Evolutionary conservation across 2,797 vertebrate species (phyloP).

Genomic region (Peromyscus attwateri): DNA sequence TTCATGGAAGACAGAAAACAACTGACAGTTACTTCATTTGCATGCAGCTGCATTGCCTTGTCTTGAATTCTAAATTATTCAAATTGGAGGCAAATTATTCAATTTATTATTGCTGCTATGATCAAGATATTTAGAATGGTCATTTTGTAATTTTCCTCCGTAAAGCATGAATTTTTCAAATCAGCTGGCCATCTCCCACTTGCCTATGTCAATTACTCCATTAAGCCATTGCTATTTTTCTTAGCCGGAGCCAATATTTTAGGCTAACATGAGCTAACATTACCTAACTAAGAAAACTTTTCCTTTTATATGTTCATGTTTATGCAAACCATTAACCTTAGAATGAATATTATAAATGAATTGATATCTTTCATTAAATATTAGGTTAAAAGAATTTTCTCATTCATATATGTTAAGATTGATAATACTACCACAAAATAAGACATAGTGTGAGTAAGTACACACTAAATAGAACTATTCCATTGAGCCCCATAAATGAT

Average conservation of each 20-base stretch:
- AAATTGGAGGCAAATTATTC: conserved; percentile 83
- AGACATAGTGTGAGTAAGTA: neutral
- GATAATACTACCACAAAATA: conserved; percentile 20
- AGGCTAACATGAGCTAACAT: conserved; percentile 45
- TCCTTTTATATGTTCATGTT: conserved; percentile 18
- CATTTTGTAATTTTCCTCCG: conserved; percentile 46
- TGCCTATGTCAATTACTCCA: conserved; percentile 29
- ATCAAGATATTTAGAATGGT: conserved; percentile 63
- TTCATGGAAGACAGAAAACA: conserved; percentile 45
- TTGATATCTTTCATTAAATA: conserved; percentile 4
- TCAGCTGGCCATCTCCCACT: neutral
- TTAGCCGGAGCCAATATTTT: conserved; percentile 1
- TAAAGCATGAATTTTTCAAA: conserved; percentile 64
- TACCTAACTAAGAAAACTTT: conserved; percentile 35
- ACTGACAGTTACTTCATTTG: conserved; percentile 77
- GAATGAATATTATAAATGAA: conserved; percentile 46
- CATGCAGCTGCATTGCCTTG: conserved; percentile 80
- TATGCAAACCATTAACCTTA: conserved; percentile 25
- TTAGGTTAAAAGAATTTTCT: neutral
- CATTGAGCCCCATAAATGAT: conserved; percentile 18
- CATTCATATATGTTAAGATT: conserved; percentile 2
- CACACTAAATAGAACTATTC: conserved; percentile 30
- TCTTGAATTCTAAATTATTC: conserved; percentile 81
- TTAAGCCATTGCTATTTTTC: conserved; percentile 16
- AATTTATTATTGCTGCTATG: conserved; percentile 26